Base-by-base conservation (phyloP, 2,888 invertebrate genomes). In the Rutpela maculata region DNA sequence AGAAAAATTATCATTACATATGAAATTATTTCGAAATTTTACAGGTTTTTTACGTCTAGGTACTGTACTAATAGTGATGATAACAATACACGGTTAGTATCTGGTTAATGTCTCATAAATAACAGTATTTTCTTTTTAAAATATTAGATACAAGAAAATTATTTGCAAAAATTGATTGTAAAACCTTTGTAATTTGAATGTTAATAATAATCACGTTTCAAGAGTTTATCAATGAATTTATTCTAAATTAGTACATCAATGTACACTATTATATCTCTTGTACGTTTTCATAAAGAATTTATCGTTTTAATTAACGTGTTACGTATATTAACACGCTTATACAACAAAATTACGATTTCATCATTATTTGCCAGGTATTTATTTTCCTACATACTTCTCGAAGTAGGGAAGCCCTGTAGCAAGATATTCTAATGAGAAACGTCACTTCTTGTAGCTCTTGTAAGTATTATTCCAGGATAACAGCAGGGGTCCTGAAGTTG, bases 401-500 rank as follows among this genome's bases (percentile, higher is more conserved):
- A 67, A 67, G 56, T 19, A 15, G 50, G 22, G 50, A n/a, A 26
- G 22, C 55, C 55, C n/a, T 67, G 7, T 67, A 67, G 19, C 22
- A 22, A 19, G n/a, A 43, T 12, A 22, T 55, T 22, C 55, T 67
- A 67, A 67, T 26, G 67, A 55, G 26, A 56, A 55, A 38, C 67
- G 22, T 26, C 62, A 72, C 72, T 72, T 72, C 55, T 31, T 55
- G 72, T 55, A 31, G 26, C 72, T 72, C 35, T 63, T 72, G 72
- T 72, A 72, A 19, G 67, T 55, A 67, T 63, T 72, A 63, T 72
- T 72, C 38, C 62, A 72, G 72, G 72, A 72, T 59, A 74, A 81
- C 76, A 78, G 74, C 69, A 66, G 73, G 77, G 76, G 72, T 79
- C 68, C 69, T 38, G 74, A 74, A 77, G 78, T 76, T 67, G 72